A percentile compares a stretch with the other conserved stretches of the same genome.
Conservation (phyloP, 2,113 vertebrate species). For the Gadus chalcogrammus region DNA sequence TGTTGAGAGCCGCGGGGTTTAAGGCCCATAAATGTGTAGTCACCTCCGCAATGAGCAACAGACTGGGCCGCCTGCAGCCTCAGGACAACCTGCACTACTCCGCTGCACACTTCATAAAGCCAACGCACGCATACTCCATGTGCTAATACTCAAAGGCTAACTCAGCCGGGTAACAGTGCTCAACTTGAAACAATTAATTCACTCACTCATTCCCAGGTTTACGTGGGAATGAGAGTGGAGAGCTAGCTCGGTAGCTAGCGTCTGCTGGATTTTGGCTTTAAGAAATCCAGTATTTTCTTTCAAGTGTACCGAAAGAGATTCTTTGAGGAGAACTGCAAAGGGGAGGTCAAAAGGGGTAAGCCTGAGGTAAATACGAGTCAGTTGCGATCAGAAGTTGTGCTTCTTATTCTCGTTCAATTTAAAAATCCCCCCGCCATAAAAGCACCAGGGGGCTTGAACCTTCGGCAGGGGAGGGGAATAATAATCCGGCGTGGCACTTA, state of each 20-base stretch:
- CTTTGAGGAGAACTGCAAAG: constrained; percentile 41
- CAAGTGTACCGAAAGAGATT: constrained; percentile 40
- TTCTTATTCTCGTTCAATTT: constrained; percentile 61
- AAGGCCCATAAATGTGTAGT: constrained; percentile 55
- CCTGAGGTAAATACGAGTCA: constrained; percentile 67
- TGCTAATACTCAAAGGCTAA: constrained; percentile 47
- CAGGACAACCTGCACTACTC: constrained; percentile 41
- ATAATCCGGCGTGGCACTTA: constrained; percentile 53
- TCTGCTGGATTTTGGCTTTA: no score
- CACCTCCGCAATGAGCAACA: constrained; percentile 54
- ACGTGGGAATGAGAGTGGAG: not conserved
- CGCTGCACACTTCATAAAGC: constrained; percentile 69
- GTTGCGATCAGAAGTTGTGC: constrained; percentile 45
- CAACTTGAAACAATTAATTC: constrained; percentile 56
- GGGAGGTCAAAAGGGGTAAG: constrained; percentile 65
- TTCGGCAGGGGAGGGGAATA: constrained; percentile 50
- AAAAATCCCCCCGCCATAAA: constrained; percentile 40
- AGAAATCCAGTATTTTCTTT: constrained; percentile 12
- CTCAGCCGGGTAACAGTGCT: constrained; percentile 42
- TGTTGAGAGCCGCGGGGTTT: constrained; percentile 34
- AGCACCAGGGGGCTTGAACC: constrained; percentile 52
- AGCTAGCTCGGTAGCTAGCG: no score
- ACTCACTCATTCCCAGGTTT: constrained; percentile 43
- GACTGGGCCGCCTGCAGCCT: constrained; percentile 30
- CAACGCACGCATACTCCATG: constrained; percentile 54